phyloP scores from a whole-genome alignment of 2,113 vertebrate species.

The Thamnaconus septentrionalis region DNA sequence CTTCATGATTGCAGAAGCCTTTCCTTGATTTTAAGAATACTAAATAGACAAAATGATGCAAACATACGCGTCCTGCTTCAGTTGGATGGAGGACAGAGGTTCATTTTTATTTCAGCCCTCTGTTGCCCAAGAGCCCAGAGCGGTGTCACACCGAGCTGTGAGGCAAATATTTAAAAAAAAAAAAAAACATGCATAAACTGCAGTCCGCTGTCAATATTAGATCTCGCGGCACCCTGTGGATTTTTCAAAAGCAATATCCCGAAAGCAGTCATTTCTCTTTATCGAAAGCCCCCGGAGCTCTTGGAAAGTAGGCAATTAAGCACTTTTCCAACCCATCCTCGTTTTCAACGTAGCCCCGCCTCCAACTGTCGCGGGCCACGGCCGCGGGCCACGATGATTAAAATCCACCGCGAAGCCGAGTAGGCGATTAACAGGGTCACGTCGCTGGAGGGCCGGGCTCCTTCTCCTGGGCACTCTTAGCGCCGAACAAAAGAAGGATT shows the following conservation, averaged over 20 bases:
- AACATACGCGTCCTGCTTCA: too few relatives aligned
- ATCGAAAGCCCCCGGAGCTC: conserved; percentile 60
- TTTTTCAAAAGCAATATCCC: conserved; percentile 69
- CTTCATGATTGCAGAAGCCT: too few relatives aligned
- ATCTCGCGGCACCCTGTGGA: conserved; percentile 12
- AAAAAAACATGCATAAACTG: background rate
- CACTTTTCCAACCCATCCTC: conserved; percentile 62
- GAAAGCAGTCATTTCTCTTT: conserved; percentile 57
- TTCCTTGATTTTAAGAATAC: too few relatives aligned
- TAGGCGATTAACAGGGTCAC: conserved; percentile 53
- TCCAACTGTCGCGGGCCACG: conserved; percentile 47
- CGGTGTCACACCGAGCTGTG: too few relatives aligned
- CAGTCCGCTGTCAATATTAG: conserved; percentile 57
- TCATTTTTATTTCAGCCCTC: too few relatives aligned
- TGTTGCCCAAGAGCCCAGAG: too few relatives aligned
- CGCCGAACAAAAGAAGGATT: conserved; percentile 17
- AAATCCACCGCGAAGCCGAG: conserved; percentile 57
- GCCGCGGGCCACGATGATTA: conserved; percentile 53
- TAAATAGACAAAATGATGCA: too few relatives aligned
- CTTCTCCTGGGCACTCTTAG: conserved; percentile 56
- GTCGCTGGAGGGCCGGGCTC: conserved; percentile 2
- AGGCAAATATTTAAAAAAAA: too few relatives aligned
- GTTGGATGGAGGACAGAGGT: too few relatives aligned
- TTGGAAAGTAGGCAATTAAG: conserved; percentile 68
- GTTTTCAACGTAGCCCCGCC: conserved; percentile 59